Evolutionary conservation across 2,113 vertebrate species (phyloP).

Genomic region (Solenodon paradoxus): DNA sequence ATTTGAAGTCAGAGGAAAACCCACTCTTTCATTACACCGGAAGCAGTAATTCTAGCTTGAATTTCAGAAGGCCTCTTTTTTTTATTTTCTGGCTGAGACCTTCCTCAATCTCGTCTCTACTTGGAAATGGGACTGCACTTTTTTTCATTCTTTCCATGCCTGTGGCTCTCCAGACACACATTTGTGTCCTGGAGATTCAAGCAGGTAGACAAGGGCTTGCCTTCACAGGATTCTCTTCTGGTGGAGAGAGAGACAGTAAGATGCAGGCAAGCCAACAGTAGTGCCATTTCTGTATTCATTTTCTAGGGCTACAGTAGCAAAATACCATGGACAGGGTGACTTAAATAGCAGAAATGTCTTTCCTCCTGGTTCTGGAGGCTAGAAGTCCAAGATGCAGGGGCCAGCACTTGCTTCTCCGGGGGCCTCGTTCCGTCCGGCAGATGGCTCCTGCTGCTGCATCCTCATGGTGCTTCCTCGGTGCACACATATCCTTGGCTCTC

Average conservation of each 20-base stretch:
- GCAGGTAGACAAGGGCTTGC: neutral
- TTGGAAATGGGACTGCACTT: neutral
- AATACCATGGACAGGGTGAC: neutral
- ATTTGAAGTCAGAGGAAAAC: constrained; percentile 56
- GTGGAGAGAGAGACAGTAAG: neutral
- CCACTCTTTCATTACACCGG: neutral
- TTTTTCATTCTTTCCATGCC: neutral
- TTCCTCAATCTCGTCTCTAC: neutral
- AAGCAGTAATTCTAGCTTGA: neutral
- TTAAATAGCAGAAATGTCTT: neutral
- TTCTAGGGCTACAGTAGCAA: neutral
- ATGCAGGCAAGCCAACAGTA: neutral
- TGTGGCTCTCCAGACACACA: neutral
- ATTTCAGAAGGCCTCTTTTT: neutral
- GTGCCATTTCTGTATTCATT: neutral
- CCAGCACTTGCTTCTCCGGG: neutral
- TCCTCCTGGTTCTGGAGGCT: neutral
- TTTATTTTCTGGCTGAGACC: neutral
- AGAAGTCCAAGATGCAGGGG: neutral
- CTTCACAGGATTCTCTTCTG: neutral
- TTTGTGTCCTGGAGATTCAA: too few species aligned
- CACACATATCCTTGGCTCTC: neutral
- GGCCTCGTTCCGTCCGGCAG: too few species aligned
- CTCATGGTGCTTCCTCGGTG: neutral
- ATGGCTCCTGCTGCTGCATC: neutral